A percentile compares a stretch with the other conserved stretches of the same genome.
Evolutionary conservation across 2,888 invertebrate species (phyloP).

Genomic region (Lasioglossum oenotherae): DNA sequence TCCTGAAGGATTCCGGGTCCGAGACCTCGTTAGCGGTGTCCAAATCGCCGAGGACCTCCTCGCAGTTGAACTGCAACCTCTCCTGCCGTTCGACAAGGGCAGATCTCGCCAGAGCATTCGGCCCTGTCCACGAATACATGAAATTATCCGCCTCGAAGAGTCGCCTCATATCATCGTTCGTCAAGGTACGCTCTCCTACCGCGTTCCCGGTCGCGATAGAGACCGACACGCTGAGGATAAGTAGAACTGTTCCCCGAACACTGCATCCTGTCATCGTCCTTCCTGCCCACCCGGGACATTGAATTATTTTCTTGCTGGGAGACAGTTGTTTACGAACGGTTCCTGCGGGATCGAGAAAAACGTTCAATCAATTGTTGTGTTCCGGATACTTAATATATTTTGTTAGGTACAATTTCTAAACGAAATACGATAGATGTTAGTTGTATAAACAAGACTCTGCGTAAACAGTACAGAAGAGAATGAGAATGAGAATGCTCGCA

Average conservation of each 20-base stretch:
- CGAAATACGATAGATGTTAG: too few relatives aligned
- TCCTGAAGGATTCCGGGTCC: slow-evolving; percentile 88
- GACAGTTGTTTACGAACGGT: background rate
- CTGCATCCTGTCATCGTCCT: slow-evolving; percentile 75
- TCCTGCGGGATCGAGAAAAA: slow-evolving; percentile 6
- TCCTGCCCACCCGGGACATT: slow-evolving; percentile 67
- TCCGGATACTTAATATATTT: too few relatives aligned
- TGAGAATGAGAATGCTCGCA: too few relatives aligned
- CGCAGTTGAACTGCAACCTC: slow-evolving; percentile 79
- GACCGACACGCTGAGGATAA: slow-evolving; percentile 49
- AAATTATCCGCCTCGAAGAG: slow-evolving; percentile 49
- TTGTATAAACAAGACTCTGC: too few relatives aligned
- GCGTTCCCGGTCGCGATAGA: slow-evolving; percentile 22
- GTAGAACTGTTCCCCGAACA: slow-evolving; percentile 58
- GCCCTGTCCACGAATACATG: slow-evolving; percentile 77
- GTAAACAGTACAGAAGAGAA: too few relatives aligned
- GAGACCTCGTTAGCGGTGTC: slow-evolving; percentile 50
- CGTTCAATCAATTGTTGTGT: background rate
- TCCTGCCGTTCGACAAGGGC: slow-evolving; percentile 81
- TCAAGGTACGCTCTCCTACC: slow-evolving; percentile 25
- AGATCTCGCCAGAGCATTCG: slow-evolving; percentile 80
- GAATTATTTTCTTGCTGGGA: slow-evolving; percentile 51
- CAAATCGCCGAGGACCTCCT: slow-evolving; percentile 71
- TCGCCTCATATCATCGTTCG: slow-evolving; percentile 43
- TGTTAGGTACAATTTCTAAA: too few relatives aligned